These are phyloP conservation scores for Rhagonycha lutea DNA, from an alignment of 2,888 invertebrate species.

Conservation along the genomic window DNA sequence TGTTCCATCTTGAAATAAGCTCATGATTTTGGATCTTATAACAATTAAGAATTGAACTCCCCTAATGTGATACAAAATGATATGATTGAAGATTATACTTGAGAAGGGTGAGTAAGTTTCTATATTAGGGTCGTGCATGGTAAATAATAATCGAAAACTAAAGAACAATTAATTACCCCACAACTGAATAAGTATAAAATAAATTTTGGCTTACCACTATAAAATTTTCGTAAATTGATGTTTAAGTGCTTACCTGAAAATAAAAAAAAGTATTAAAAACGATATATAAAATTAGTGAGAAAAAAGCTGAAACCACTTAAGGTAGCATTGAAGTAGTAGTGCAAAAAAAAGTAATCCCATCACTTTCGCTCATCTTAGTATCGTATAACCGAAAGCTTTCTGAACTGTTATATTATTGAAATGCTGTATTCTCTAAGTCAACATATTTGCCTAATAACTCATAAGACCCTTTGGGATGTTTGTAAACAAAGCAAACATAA, in stretches of 20 bases:
- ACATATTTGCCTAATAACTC: constrained; percentile 16
- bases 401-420: not conserved
- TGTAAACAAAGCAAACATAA: constrained; percentile 9
- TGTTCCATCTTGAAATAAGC: not conserved
- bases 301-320: not conserved
- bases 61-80: not conserved
- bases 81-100: not conserved
- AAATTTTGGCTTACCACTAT: not conserved
- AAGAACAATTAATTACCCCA: not conserved
- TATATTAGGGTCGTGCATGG: not conserved
- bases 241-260: constrained; percentile 2
- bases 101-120: not conserved
- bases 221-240: not conserved
- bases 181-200: not conserved
- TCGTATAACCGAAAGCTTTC: not conserved
- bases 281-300: not conserved
- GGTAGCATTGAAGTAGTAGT: not conserved
- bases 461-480: constrained; percentile 11
- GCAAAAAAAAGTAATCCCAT: not conserved
- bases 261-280: not conserved
- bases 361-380: not conserved
- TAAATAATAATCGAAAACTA: not conserved
- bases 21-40: not conserved
- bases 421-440: not conserved
- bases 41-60: not conserved